Base-by-base conservation (phyloP, 1,140 invertebrate species). In the Elysia chlorotica region DNA sequence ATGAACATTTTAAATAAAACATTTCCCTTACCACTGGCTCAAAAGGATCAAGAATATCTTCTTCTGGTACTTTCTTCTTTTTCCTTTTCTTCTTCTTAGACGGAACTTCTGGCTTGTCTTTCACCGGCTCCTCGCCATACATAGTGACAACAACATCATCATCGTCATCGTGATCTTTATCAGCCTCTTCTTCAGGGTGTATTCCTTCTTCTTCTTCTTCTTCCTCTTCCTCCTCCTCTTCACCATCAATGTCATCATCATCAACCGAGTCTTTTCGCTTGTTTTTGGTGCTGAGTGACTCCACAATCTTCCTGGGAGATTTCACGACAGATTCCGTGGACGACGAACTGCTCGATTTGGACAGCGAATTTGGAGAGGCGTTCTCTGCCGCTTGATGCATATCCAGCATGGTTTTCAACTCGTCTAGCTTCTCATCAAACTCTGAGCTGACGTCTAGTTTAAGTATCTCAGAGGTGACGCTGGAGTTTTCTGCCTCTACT, bases 161-260 rank as follows among this genome's bases (percentile, higher is more conserved):
- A 61, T 71, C 68, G 41, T 59, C 56, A 61, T 56, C 69, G 48
- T 36, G 33, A 25, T 28, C 28, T 14, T 71, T n/a, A 53, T 19
- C 33, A 14, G 2, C 62, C 17, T 37, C 71, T 65, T 5, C 28
- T 35, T 59, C 56, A 36, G 21, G 17, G 2, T 37, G 17, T 30
- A 31, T 19, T 33, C n/a, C 41, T 19, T 33, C 0, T 2, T 6
- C n/a, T 30, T 69, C 53, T 10, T 14, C 56, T 59, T 10, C 56
- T n/a, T 6, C 25, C 17, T 6, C 56, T n/a, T 59, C 56, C 10
- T 63, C 25, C 4, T 19, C 63, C 19, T 65, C 14, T 36, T 30
- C 10, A 19, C 35, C 19, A 38, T 36, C 3, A 25, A 17, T 23
- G 23, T 41, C 63, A 65, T 37, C 35, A 6, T 21, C 63, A n/a